phyloP scores from a whole-genome alignment of 2,888 invertebrate species.

The Andrena praecox region DNA sequence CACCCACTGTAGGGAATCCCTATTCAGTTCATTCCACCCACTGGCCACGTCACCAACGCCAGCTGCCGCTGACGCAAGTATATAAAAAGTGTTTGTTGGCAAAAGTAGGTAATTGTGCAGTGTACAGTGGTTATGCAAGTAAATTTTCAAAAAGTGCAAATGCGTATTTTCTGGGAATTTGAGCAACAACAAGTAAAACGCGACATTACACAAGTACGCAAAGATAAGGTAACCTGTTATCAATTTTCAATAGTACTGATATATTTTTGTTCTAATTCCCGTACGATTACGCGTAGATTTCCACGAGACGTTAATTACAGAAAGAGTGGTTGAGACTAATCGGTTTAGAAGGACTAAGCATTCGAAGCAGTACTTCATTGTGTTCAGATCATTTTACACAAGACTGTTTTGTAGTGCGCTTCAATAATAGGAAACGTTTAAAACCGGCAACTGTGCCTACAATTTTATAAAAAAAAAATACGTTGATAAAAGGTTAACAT shows the following conservation, averaged over 20 bases:
- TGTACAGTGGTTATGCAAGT: too few species aligned
- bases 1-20: too few species aligned
- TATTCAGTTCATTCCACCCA: too few species aligned
- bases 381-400: neutral
- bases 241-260: neutral
- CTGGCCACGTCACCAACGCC: too few species aligned
- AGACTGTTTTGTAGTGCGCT: constrained; percentile 1
- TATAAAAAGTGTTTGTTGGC: too few species aligned
- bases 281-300: constrained; percentile 2
- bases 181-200: too few species aligned
- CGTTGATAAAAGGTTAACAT: neutral
- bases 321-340: constrained; percentile 1
- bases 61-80: too few species aligned
- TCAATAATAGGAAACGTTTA: neutral
- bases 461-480: too few species aligned
- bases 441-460: neutral
- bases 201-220: too few species aligned
- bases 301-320: neutral
- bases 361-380: neutral
- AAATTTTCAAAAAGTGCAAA: too few species aligned
- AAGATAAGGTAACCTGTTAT: neutral
- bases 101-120: too few species aligned
- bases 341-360: neutral
- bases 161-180: too few species aligned
- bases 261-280: neutral